A percentile compares a stretch with the other conserved stretches of the same genome.
phyloP scores from a whole-genome alignment of 2,888 invertebrate genomes.

The Cryptus viduatorius region DNA sequence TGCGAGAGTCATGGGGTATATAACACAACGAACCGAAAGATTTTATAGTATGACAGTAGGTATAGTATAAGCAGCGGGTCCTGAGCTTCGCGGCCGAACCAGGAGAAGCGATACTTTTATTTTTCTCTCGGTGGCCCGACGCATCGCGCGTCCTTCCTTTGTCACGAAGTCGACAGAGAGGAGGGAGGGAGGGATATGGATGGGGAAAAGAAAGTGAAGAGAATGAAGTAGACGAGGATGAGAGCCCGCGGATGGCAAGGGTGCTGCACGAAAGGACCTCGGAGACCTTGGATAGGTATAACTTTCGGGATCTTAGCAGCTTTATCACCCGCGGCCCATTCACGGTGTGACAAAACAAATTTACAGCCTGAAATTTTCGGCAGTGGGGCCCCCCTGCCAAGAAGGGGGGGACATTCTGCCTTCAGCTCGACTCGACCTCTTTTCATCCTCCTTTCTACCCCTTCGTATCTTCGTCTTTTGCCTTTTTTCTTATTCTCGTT shows the following conservation, averaged over 20 bases:
- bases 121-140: constrained; percentile 18
- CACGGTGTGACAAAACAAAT: constrained; percentile 78
- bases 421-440: constrained; percentile 39
- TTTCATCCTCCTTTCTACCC: constrained; percentile 38
- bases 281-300: constrained; percentile 67
- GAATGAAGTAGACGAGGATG: constrained; percentile 14
- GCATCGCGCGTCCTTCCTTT: constrained; percentile 54
- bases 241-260: constrained; percentile 34
- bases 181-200: neutral
- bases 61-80: constrained; percentile 24
- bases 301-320: constrained; percentile 71
- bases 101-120: constrained; percentile 47
- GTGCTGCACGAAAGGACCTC: constrained; percentile 59
- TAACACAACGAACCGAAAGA: constrained; percentile 18
- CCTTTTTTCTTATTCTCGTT: constrained; percentile 2
- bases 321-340: constrained; percentile 74
- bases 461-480: constrained; percentile 57
- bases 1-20: neutral
- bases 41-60: constrained; percentile 32
- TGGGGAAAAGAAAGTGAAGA: constrained; percentile 25
- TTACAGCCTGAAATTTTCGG: constrained; percentile 69
- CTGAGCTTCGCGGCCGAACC: constrained; percentile 26
- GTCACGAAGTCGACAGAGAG: constrained; percentile 8
- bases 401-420: constrained; percentile 35
- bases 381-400: constrained; percentile 68